Conservation (phyloP, 2,888 invertebrate species). For the Globia sparganii region DNA sequence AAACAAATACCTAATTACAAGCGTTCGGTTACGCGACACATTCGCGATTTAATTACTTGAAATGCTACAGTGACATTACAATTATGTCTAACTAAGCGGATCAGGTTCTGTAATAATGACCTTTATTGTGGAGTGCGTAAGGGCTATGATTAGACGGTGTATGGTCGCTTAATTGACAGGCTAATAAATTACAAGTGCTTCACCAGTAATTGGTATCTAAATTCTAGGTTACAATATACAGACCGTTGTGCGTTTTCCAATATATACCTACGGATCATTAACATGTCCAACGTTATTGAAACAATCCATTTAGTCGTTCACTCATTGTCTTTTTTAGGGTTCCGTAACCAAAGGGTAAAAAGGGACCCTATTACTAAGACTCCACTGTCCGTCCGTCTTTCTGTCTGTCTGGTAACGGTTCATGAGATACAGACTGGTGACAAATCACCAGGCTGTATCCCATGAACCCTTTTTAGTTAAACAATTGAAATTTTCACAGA, state of each 20-base stretch:
- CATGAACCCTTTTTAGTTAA: too few species aligned
- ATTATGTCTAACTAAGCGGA: conserved; percentile 26
- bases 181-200: conserved; percentile 17
- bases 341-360: too few species aligned
- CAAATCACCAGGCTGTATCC: too few species aligned
- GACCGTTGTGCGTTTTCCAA: not conserved
- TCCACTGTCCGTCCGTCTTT: too few species aligned
- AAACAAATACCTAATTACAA: conserved; percentile 57
- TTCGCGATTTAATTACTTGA: conserved; percentile 49
- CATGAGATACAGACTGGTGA: too few species aligned
- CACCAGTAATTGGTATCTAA: conserved; percentile 10
- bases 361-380: too few species aligned
- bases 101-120: conserved; percentile 43
- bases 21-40: conserved; percentile 25
- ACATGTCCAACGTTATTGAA: not conserved
- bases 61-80: conserved; percentile 38
- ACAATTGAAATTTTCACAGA: too few species aligned
- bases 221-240: not conserved
- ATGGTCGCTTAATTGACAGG: conserved; percentile 18
- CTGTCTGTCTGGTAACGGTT: too few species aligned
- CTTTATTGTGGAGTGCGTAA: conserved; percentile 19
- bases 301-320: not conserved
- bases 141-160: conserved; percentile 28
- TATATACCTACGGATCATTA: not conserved
- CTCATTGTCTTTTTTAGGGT: not conserved